Evolutionary conservation across 2,888 invertebrate species (phyloP).

Genomic region (Leucoptera coffeella): DNA sequence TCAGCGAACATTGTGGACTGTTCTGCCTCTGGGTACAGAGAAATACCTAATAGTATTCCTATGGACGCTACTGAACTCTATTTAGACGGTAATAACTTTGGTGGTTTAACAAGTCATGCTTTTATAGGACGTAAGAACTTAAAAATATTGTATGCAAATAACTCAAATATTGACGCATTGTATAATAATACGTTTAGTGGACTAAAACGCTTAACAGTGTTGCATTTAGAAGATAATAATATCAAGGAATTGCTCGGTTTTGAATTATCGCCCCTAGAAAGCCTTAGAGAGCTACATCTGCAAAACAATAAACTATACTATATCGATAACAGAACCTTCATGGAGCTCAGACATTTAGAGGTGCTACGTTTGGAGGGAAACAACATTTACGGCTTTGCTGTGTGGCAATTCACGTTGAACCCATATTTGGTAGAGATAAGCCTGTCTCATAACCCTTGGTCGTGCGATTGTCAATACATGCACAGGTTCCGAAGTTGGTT

Average conservation of each 20-base stretch:
- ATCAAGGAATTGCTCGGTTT: constrained; percentile 74
- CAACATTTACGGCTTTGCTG: constrained; percentile 71
- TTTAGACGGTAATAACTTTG: constrained; percentile 87
- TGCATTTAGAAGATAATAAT: constrained; percentile 85
- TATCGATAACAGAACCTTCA: constrained; percentile 82
- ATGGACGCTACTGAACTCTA: constrained; percentile 95
- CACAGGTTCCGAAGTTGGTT: constrained; percentile 76
- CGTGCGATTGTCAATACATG: constrained; percentile 83
- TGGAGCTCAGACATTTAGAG: constrained; percentile 73
- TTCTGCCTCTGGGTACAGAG: constrained; percentile 71
- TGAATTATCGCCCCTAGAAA: constrained; percentile 76
- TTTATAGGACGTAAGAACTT: constrained; percentile 90
- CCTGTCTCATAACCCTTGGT: constrained; percentile 82
- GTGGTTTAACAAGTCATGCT: constrained; percentile 79
- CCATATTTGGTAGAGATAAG: constrained; percentile 84
- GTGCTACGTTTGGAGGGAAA: constrained; percentile 82
- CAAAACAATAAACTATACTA: constrained; percentile 78
- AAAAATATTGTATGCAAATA: constrained; percentile 80
- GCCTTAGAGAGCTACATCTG: constrained; percentile 78
- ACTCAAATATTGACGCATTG: constrained; percentile 77
- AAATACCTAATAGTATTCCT: constrained; percentile 81
- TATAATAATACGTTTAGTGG: constrained; percentile 90
- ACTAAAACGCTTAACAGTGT: constrained; percentile 66
- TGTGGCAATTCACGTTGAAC: constrained; percentile 79
- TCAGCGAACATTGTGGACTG: constrained; percentile 90